phyloP scores from a whole-genome alignment of 2,888 invertebrate species.

The Cosmia pyralina region DNA sequence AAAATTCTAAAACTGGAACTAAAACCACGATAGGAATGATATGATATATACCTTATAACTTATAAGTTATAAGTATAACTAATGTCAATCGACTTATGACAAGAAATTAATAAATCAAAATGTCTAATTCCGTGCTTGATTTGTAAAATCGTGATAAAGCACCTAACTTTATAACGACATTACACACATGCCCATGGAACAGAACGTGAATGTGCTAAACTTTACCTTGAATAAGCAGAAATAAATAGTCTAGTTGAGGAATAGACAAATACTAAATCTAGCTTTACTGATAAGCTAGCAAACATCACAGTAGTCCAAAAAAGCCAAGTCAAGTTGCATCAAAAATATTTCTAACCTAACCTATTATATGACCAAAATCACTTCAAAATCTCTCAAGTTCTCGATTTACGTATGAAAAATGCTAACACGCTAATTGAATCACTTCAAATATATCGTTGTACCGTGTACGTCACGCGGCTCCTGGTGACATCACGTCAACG shows the following conservation, averaged over 20 bases:
- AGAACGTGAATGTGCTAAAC: slow-evolving; percentile 10
- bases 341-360: slow-evolving; percentile 23
- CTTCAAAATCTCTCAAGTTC: too few species aligned
- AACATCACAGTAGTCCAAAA: neutral
- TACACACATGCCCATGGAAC: slow-evolving; percentile 4
- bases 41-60: too few species aligned
- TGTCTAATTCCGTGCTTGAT: slow-evolving; percentile 36
- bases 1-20: neutral
- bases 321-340: neutral
- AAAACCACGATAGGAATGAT: neutral
- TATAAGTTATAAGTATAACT: too few species aligned
- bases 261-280: neutral
- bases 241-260: slow-evolving; percentile 6
- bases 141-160: slow-evolving; percentile 28
- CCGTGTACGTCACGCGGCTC: slow-evolving; percentile 19
- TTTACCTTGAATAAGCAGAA: slow-evolving; percentile 10
- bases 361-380: too few species aligned
- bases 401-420: too few species aligned
- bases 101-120: slow-evolving; percentile 8
- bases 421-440: slow-evolving; percentile 30
- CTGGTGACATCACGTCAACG: slow-evolving; percentile 31
- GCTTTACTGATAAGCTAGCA: too few species aligned
- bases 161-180: slow-evolving; percentile 15
- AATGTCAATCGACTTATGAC: neutral
- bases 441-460: slow-evolving; percentile 7